Evolutionary conservation across 2,113 vertebrate species (phyloP).

Genomic region (Ceyx cyanopectus): DNA sequence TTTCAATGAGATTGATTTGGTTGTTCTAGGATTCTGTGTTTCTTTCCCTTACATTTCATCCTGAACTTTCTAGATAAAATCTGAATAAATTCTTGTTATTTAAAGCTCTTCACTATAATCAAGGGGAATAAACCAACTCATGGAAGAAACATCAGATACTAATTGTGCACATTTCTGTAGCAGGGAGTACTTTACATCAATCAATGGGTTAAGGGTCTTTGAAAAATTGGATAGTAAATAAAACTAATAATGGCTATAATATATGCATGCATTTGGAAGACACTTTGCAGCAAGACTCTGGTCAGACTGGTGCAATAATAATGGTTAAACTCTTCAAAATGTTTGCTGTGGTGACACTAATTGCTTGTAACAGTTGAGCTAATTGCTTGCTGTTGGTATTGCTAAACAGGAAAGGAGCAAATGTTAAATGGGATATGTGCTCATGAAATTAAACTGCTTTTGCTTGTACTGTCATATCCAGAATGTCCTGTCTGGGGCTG

Average conservation of each 20-base stretch:
- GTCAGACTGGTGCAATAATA: not conserved
- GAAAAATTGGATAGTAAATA: not conserved
- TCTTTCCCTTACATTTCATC: not conserved
- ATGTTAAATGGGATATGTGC: not conserved
- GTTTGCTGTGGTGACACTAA: not conserved
- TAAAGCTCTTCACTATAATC: not conserved
- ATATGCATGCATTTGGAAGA: not conserved
- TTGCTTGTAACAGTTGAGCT: not conserved
- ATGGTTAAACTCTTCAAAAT: not conserved
- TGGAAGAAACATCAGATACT: not conserved
- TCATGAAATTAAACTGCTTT: not conserved
- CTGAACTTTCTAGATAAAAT: not conserved
- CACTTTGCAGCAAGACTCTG: not conserved
- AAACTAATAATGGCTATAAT: not conserved
- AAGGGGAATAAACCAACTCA: not conserved
- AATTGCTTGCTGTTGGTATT: not conserved
- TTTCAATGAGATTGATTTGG: no score
- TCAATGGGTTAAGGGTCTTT: not conserved
- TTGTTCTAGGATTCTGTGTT: no score
- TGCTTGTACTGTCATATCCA: not conserved
- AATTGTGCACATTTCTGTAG: accelerated
- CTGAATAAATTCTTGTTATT: not conserved
- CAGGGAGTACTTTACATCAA: not conserved
- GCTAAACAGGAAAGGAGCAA: not conserved
- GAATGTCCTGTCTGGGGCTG: not conserved